phyloP scores from a whole-genome alignment of 2,888 invertebrate genomes.

The Metallyticus violacea region DNA sequence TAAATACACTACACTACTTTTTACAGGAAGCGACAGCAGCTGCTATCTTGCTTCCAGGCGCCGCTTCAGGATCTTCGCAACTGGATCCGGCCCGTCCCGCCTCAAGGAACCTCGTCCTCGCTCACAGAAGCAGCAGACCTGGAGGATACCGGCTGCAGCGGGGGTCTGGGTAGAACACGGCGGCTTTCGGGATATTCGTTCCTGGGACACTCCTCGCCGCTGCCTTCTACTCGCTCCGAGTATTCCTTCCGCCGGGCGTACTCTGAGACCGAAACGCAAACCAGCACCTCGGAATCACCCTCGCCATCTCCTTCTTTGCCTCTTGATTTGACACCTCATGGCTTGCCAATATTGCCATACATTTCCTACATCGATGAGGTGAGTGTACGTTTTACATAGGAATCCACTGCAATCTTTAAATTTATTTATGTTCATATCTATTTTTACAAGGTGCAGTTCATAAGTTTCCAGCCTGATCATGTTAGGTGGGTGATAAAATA shows the following conservation, averaged over 20 bases:
- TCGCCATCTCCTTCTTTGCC: conserved; percentile 30
- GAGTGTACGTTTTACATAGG: not conserved
- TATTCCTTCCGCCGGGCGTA: conserved; percentile 43
- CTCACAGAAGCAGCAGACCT: conserved; percentile 28
- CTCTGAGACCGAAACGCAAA: conserved; percentile 37
- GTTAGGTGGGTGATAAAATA: no score
- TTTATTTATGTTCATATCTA: no score
- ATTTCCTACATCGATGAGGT: conserved; percentile 45
- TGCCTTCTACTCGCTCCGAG: conserved; percentile 38
- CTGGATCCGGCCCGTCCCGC: conserved; percentile 50
- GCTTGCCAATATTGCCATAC: conserved; percentile 24
- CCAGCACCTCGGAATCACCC: conserved; percentile 24
- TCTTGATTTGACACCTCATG: conserved; percentile 21
- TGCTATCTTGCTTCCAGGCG: conserved; percentile 58
- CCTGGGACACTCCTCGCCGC: conserved; percentile 32
- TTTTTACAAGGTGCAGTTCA: no score
- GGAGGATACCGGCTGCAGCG: conserved; percentile 1
- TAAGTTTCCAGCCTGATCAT: no score
- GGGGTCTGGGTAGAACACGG: conserved; percentile 5
- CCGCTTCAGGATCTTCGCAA: conserved; percentile 56
- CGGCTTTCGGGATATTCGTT: conserved; percentile 27
- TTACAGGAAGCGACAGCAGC: conserved; percentile 51
- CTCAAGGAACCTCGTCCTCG: not conserved
- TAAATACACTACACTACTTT: no score
- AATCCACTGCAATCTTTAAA: no score